Base-by-base conservation (phyloP, 64 coral and sea anemone species). In the Cladopsammia gracilis region DNA sequence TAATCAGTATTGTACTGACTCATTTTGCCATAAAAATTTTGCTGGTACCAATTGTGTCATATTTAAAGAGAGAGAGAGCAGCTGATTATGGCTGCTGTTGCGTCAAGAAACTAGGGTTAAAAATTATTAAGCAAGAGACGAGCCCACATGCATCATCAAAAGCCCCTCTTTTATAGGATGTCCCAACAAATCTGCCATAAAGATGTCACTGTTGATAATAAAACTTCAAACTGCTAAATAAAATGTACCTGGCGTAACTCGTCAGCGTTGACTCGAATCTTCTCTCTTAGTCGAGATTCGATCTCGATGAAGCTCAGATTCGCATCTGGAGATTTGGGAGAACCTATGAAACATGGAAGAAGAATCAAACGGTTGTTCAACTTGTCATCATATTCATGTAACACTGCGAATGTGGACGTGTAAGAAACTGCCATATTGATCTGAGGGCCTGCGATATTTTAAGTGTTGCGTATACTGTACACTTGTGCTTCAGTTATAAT, bases 261-360 rank as follows among this genome's bases (percentile, higher is more conserved):
- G 24, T 88, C 88, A 94, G 94, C 90, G 74, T 94, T 94, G 42
- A 87, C 75, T 98, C 96, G 85, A 16, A 98, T 90, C 71, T 91
- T 98, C 16, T 98, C 96, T 47, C 96, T 98, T 59, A 98, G 15
- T 49, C 93, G 49, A 10, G 96, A 98, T n/a, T 98, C 96, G 23
- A 98, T 78, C 87, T 98, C 96, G 16, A 98, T 98, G 6, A 76
- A 90, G 52, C 92, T 98, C 62, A 98, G 64, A 24, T 98, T 87
- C 34, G 76, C 54, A 25, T 98, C 87, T 80, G 92, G 82, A 72
- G 92, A 94, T 34, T 88, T 85, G 23, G 96, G 83, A 13, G 87
- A 79, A 12, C 82, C 96, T 98, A 50, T 2, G 71, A 79, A 71
- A 90, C 22, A 46, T 43, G 18, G 67, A 23, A 73, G 9, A 85